Evolutionary conservation across 2,797 vertebrate genomes (phyloP).

Genomic region (Buceros bicornis): DNA sequence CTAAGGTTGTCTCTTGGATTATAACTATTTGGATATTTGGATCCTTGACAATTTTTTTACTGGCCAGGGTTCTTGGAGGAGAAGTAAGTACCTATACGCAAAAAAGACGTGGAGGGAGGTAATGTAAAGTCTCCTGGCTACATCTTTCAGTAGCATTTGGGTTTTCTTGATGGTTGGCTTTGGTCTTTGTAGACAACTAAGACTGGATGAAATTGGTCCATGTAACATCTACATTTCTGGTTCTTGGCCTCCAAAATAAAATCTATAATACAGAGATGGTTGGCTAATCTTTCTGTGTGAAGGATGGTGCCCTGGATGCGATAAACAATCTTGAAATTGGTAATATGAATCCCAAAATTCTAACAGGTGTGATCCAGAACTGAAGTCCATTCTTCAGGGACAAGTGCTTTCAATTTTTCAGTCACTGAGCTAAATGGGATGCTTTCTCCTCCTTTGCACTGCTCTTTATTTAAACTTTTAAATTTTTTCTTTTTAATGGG

Average conservation of each 20-base stretch:
- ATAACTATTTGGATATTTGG: constrained; percentile 99
- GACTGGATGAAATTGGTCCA: not conserved
- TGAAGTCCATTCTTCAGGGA: not conserved
- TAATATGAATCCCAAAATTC: not conserved
- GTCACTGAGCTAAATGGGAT: not conserved
- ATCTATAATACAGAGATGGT: not conserved
- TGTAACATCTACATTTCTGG: not conserved
- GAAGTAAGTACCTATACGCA: constrained; percentile 85
- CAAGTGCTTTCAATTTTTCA: not conserved
- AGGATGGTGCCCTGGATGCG: accelerated
- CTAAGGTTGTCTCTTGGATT: constrained; percentile 98
- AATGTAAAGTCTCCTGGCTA: not conserved
- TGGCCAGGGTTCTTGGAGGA: constrained; percentile 97
- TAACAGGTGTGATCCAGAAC: not conserved
- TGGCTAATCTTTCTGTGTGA: not conserved
- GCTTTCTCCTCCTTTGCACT: not conserved
- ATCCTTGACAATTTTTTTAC: constrained; percentile 94
- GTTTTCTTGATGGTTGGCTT: not conserved
- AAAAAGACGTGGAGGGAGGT: not conserved
- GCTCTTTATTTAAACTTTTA: not conserved
- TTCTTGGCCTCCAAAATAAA: not conserved
- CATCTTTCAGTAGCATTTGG: not conserved
- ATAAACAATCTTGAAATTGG: not conserved
- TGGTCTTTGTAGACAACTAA: not conserved
- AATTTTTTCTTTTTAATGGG: not conserved